Evolutionary conservation across 2,113 vertebrate species (phyloP).

Genomic region (Eolophus roseicapilla): DNA sequence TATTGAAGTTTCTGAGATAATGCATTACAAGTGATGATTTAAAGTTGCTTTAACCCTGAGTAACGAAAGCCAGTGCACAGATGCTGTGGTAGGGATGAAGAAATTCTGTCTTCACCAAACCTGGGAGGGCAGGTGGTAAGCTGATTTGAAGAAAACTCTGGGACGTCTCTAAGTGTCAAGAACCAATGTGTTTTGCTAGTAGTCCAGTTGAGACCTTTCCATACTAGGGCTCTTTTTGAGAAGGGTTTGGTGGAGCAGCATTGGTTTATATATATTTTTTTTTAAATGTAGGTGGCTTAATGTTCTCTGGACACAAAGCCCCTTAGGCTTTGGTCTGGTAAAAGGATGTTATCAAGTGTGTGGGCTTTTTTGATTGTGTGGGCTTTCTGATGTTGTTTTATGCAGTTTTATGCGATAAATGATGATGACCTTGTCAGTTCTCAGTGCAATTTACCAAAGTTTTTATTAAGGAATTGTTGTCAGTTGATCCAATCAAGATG

Average conservation of each 20-base stretch:
- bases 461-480: not conserved
- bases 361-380: not conserved
- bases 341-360: not conserved
- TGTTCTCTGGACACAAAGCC: not conserved
- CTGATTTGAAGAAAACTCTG: not conserved
- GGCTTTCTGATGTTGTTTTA: not conserved
- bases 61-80: not conserved
- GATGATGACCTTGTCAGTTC: not conserved
- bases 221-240: not conserved
- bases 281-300: not conserved
- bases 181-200: not conserved
- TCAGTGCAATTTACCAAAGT: not conserved
- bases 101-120: not conserved
- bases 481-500: not conserved
- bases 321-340: not conserved
- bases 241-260: not conserved
- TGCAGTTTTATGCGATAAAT: not conserved
- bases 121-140: not conserved
- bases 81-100: not conserved
- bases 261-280: not conserved
- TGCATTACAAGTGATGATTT: not conserved
- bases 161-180: not conserved
- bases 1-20: not conserved
- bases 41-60: not conserved
- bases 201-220: not conserved